Base-by-base conservation (phyloP, 1,140 invertebrate genomes). In the Musca vetustissima region DNA sequence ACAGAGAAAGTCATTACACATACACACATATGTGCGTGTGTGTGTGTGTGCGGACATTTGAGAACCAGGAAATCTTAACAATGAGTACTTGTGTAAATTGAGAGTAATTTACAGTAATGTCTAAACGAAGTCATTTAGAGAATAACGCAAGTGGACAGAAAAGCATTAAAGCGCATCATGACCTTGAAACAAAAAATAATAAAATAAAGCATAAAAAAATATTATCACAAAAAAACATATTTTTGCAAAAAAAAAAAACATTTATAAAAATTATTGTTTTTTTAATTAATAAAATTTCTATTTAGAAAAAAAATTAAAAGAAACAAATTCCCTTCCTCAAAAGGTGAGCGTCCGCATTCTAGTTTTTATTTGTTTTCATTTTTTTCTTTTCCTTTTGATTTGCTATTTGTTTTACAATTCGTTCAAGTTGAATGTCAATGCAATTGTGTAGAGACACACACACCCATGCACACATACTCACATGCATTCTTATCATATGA, bases 381-480 rank as follows among this genome's bases (percentile, higher is more conserved):
- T 9, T 43, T 43, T 43, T 43, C 36, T 13, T 13, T 43, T 43
- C 36, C 13, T 43, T 43, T 8, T 28, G 8, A 28, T 8, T 4
- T 4, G 3, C 11, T 43, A 13, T 13, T 6, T 43, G 36, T 43
- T 43, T 43, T 43, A 43, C 36, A n/a, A n/a, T 43, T 43, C 19
- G 36, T 61, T 61, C 57, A 52, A 66, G 49, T 66, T 49, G 47
- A 66, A 49, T 66, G 43, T 66, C 49, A 22, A 48, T 52, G 43
- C 19, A 66, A 66, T 49, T 47, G 17, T 66, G 28, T 21, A 61
- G 19, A 28, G 17, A 65, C 49, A 66, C 47, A 66, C 43, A 50
- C 47, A 49, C 70, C 71, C 66, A 55, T 69, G 68, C 71, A 72
- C 50, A 14, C 22, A 0, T n/a, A 53, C 22, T 28, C 65, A 52